These are phyloP conservation scores for Drosophila buzzatii DNA, from an alignment of 2,888 invertebrate species.

Conservation along the genomic window DNA sequence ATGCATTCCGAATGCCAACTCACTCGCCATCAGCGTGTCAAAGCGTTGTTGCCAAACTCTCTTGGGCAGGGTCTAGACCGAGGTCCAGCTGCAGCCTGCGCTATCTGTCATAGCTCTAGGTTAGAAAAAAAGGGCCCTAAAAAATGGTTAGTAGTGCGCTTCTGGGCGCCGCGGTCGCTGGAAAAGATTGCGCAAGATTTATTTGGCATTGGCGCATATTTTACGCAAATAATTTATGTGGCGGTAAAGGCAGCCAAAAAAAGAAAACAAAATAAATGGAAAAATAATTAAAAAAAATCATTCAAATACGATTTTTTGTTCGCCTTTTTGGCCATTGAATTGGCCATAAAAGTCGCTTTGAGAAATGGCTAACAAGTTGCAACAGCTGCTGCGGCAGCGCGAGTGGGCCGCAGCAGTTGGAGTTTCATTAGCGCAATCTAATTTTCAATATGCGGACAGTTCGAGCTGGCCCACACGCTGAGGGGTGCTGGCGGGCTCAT, in stretches of 20 bases:
- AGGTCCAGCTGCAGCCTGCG: neutral
- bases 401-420: slow-evolving; percentile 32
- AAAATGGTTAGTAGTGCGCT: slow-evolving; percentile 50
- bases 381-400: slow-evolving; percentile 12
- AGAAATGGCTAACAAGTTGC: slow-evolving; percentile 60
- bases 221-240: slow-evolving; percentile 84
- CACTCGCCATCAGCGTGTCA: slow-evolving; percentile 19
- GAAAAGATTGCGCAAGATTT: slow-evolving; percentile 83
- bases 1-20: slow-evolving; percentile 6
- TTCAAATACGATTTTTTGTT: slow-evolving; percentile 10
- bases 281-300: slow-evolving; percentile 76
- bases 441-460: slow-evolving; percentile 46
- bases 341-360: slow-evolving; percentile 76
- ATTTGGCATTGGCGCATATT: slow-evolving; percentile 79
- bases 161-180: slow-evolving; percentile 46
- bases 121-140: slow-evolving; percentile 4
- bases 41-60: slow-evolving; percentile 33
- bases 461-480: slow-evolving; percentile 35
- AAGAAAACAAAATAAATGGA: slow-evolving; percentile 15
- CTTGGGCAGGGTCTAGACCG: slow-evolving; percentile 18
- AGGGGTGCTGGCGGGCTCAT: neutral
- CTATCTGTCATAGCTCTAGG: slow-evolving; percentile 11
- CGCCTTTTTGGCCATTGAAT: slow-evolving; percentile 49
- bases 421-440: slow-evolving; percentile 76
- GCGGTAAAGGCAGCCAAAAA: slow-evolving; percentile 52